Evolutionary conservation across 1,140 invertebrate genomes (phyloP).

Genomic region (Hirudo medicinalis): DNA sequence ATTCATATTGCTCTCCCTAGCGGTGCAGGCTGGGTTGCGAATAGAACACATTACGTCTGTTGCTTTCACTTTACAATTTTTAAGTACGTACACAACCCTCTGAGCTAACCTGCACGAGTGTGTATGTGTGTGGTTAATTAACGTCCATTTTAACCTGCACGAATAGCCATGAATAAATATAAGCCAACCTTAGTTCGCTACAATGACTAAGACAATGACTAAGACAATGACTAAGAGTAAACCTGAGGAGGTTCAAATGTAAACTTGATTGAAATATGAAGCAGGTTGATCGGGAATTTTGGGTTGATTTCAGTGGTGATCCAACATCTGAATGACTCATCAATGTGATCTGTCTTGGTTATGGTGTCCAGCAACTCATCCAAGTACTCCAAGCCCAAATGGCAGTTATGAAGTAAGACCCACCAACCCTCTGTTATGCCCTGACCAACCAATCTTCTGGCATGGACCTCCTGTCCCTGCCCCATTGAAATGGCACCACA

Average conservation of each 20-base stretch:
- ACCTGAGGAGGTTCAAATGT: conserved; percentile 37
- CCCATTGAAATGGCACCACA: conserved; percentile 83
- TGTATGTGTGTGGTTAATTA: too few relatives aligned
- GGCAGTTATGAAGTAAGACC: conserved; percentile 77
- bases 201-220: neutral
- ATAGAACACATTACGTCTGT: too few relatives aligned
- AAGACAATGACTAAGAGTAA: neutral
- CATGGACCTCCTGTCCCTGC: conserved; percentile 87
- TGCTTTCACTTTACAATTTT: too few relatives aligned
- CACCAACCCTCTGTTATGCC: conserved; percentile 46
- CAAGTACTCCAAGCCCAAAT: conserved; percentile 66
- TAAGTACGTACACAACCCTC: too few relatives aligned
- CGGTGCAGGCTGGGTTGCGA: too few relatives aligned
- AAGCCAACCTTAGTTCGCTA: neutral
- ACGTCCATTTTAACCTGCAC: too few relatives aligned
- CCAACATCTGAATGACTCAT: conserved; percentile 79
- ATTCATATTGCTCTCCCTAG: too few relatives aligned
- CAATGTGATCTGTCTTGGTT: conserved; percentile 55
- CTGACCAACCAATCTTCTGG: conserved; percentile 68
- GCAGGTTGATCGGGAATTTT: conserved; percentile 76
- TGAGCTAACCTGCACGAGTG: too few relatives aligned
- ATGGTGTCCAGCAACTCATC: conserved; percentile 21
- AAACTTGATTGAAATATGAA: conserved; percentile 49
- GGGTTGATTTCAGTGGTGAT: conserved; percentile 84
- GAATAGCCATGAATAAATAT: too few relatives aligned